Evolutionary conservation across 2,797 vertebrate genomes (phyloP).

Genomic region (Rallus crepitans): DNA sequence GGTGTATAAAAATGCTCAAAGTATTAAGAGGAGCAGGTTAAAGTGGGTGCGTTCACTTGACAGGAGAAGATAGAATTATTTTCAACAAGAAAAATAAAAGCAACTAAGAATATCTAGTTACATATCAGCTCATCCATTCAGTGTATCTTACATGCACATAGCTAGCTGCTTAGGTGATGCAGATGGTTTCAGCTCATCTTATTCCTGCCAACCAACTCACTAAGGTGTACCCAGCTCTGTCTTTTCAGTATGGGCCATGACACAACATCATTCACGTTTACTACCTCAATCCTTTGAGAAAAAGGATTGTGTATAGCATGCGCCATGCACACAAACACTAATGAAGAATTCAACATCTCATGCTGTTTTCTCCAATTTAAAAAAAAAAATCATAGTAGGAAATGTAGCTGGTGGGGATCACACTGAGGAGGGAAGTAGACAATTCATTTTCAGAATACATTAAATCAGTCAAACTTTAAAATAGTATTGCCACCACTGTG

Average conservation of each 20-base stretch:
- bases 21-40: not conserved
- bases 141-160: not conserved
- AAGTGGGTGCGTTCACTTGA: rapidly evolving
- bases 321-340: not conserved
- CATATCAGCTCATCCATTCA: not conserved
- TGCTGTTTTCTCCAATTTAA: not conserved
- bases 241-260: not conserved
- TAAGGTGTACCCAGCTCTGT: not conserved
- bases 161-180: not conserved
- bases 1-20: not conserved
- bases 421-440: not conserved
- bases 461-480: not conserved
- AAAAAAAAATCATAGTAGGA: not conserved
- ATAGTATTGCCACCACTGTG: not conserved
- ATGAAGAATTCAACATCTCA: not conserved
- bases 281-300: not conserved
- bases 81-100: not conserved
- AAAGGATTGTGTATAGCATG: not conserved
- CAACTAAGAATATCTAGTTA: not conserved
- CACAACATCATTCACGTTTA: not conserved
- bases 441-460: not conserved
- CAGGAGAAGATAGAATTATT: not conserved
- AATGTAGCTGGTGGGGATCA: not conserved
- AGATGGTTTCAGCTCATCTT: not conserved
- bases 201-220: not conserved